A percentile compares a stretch with the other conserved stretches of the same genome.
phyloP scores from a whole-genome alignment of 2,797 vertebrate genomes.

The Streptopelia turtur region DNA sequence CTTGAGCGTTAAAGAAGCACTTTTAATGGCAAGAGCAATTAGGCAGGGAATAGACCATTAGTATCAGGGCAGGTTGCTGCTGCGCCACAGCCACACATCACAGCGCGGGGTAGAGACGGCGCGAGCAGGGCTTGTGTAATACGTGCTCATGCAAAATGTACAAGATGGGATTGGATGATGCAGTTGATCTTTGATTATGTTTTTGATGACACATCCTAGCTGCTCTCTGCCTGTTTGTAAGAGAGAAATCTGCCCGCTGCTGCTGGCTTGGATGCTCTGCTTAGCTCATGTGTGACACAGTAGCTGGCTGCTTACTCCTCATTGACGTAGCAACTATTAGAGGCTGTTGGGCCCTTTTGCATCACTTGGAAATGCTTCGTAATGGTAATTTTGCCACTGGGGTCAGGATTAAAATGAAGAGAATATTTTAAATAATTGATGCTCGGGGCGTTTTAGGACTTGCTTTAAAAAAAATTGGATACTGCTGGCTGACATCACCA shows the following conservation, averaged over 20 bases:
- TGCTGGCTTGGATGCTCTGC: constrained; percentile 16
- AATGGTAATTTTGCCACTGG: constrained; percentile 31
- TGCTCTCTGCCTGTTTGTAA: constrained; percentile 50
- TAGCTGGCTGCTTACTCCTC: constrained; percentile 31
- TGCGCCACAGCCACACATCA: neutral
- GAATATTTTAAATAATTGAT: constrained; percentile 54
- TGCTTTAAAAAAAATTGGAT: neutral
- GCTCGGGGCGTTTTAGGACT: constrained; percentile 4
- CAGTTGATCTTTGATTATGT: constrained; percentile 57
- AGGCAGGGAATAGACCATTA: neutral
- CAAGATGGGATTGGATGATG: neutral
- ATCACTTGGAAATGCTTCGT: constrained; percentile 26
- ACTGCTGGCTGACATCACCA: constrained; percentile 54
- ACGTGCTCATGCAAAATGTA: neutral
- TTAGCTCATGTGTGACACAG: constrained; percentile 50
- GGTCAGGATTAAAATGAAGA: constrained; percentile 52
- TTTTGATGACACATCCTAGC: constrained; percentile 66
- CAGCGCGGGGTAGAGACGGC: neutral
- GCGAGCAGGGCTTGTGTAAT: constrained; percentile 14
- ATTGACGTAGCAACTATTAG: neutral
- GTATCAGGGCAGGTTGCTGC: neutral
- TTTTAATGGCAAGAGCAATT: constrained; percentile 3
- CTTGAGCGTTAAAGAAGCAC: neutral
- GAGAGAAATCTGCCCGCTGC: neutral
- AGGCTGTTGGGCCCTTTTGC: constrained; percentile 18